phyloP scores from a whole-genome alignment of 1,140 invertebrate genomes.

The Trypoxylus dichotomus region DNA sequence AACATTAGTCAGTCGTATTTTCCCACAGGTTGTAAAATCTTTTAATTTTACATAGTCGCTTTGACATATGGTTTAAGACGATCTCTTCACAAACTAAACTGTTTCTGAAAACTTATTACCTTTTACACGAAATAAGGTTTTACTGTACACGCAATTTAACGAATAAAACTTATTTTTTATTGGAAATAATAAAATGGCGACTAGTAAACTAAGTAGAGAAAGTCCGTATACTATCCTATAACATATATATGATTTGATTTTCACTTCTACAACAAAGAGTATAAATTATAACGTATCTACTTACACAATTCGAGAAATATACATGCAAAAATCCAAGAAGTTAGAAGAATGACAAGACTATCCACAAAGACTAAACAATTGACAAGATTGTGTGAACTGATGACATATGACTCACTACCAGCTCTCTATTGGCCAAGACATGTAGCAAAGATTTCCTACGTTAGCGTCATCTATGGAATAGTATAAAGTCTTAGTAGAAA shows the following conservation, averaged over 20 bases:
- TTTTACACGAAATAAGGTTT: background rate
- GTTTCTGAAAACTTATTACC: background rate
- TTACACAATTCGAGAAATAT: constrained; percentile 35
- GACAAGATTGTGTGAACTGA: constrained; percentile 33
- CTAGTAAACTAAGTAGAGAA: background rate
- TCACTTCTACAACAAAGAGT: background rate
- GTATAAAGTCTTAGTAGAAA: background rate
- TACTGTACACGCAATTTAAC: background rate
- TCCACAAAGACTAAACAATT: constrained; percentile 36
- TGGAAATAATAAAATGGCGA: background rate
- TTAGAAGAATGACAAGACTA: constrained; percentile 38
- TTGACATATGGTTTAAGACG: background rate
- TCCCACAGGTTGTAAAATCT: too few relatives aligned
- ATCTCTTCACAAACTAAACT: background rate
- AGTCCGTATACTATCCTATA: background rate
- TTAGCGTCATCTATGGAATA: background rate
- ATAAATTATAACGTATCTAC: constrained; percentile 30
- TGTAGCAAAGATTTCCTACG: background rate
- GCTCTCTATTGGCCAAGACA: background rate
- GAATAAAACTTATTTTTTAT: background rate
- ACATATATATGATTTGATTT: background rate
- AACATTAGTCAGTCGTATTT: too few relatives aligned
- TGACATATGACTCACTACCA: constrained; percentile 26
- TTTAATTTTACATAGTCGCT: background rate
- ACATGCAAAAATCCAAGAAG: constrained; percentile 37